These are phyloP conservation scores for Dromococcyx pavoninus DNA, from an alignment of 2,797 vertebrate species.

Conservation along the genomic window DNA sequence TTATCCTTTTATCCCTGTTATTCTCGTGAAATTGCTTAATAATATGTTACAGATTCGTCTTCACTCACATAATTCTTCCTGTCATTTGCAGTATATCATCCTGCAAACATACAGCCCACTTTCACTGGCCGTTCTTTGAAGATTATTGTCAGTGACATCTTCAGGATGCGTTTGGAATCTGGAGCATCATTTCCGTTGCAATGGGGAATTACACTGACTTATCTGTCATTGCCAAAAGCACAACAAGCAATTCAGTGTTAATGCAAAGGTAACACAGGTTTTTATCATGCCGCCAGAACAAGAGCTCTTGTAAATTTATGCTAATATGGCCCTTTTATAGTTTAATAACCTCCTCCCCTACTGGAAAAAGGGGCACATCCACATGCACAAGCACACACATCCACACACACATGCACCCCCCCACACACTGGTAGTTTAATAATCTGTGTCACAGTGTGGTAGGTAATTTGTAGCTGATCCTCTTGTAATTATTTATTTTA, in stretches of 20 bases:
- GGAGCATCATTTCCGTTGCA: constrained; percentile 83
- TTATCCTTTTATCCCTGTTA: constrained; percentile 97
- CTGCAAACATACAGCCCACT: constrained; percentile 91
- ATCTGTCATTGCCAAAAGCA: constrained; percentile 97
- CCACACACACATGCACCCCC: background rate
- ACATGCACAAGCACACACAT: background rate
- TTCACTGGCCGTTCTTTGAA: constrained; percentile 90
- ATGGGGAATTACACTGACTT: constrained; percentile 95
- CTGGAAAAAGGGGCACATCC: constrained; percentile 68
- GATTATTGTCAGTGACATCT: constrained; percentile 97
- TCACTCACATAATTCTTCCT: constrained; percentile 94
- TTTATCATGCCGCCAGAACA: constrained; percentile 86
- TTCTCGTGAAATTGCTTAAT: constrained; percentile 96
- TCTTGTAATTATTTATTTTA: constrained; percentile 92
- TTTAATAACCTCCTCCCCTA: constrained; percentile 78
- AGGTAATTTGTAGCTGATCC: constrained; percentile 92
- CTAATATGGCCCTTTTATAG: constrained; percentile 90
- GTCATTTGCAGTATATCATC: constrained; percentile 95
- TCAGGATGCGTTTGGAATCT: constrained; percentile 86
- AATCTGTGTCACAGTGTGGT: constrained; percentile 87
- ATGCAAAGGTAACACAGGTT: constrained; percentile 92
- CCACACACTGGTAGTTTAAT: constrained; percentile 70
- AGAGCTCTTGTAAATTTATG: constrained; percentile 93
- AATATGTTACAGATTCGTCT: constrained; percentile 97
- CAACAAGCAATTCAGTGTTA: constrained; percentile 91